Percentiles rank a stretch among this genome's conserved stretches.
phyloP scores from a whole-genome alignment of 2,113 vertebrate species.

The Phocoena sinus region DNA sequence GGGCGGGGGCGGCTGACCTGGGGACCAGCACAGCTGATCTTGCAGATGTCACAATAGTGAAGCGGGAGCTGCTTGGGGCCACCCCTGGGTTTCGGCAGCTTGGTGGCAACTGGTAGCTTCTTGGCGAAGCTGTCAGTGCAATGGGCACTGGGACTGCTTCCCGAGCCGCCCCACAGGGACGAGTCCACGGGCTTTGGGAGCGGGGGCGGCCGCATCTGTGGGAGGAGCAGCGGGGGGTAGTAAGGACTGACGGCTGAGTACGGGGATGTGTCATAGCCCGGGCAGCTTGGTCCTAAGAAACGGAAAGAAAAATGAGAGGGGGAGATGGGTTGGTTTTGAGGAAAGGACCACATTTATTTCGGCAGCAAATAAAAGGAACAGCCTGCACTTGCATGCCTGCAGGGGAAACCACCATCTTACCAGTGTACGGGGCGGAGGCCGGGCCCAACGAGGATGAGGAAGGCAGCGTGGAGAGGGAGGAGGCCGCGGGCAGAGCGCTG shows the following conservation, averaged over 20 bases:
- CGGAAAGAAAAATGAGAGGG: neutral
- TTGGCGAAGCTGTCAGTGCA: conserved; percentile 63
- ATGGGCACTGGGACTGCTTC: conserved; percentile 69
- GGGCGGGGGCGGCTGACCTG: conserved; percentile 78
- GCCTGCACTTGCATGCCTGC: neutral
- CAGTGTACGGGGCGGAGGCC: conserved; percentile 75
- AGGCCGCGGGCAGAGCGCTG: conserved; percentile 76
- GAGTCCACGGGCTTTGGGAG: conserved; percentile 68
- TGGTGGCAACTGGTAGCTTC: conserved; percentile 79
- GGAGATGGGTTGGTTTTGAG: neutral
- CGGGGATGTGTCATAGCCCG: conserved; percentile 74
- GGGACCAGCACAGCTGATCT: conserved; percentile 88
- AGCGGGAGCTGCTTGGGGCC: conserved; percentile 82
- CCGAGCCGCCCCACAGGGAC: conserved; percentile 78
- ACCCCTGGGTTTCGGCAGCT: conserved; percentile 80
- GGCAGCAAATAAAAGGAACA: neutral
- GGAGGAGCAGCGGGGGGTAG: conserved; percentile 62
- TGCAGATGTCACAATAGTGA: conserved; percentile 90
- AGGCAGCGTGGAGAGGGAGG: conserved; percentile 62
- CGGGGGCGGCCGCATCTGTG: conserved; percentile 13
- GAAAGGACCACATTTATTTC: neutral
- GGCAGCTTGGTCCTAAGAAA: conserved; percentile 80
- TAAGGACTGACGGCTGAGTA: conserved; percentile 79
- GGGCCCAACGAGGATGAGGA: conserved; percentile 78
- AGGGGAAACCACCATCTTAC: conserved; percentile 49